A percentile compares a stretch with the other conserved stretches of the same genome.
These are phyloP conservation scores for Sinosuthora webbiana DNA, from an alignment of 2,113 vertebrate species.

Conservation along the genomic window DNA sequence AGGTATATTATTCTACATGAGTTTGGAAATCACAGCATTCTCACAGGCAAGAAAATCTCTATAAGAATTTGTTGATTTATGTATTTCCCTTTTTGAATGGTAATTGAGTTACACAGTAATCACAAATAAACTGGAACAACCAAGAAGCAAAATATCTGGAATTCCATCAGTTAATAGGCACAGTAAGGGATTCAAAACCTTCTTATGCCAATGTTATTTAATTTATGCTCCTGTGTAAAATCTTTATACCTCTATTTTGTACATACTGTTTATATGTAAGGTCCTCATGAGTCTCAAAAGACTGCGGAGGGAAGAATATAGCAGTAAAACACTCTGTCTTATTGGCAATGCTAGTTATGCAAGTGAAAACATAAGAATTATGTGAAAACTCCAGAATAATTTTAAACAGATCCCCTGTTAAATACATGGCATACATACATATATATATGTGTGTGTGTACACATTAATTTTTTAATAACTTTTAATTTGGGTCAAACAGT, in stretches of 20 bases:
- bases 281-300: neutral
- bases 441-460: neutral
- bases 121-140: neutral
- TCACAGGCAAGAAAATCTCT: neutral
- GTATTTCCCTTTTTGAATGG: neutral
- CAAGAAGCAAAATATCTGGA: neutral
- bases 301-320: fast-evolving
- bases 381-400: neutral
- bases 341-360: neutral
- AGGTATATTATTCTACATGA: neutral
- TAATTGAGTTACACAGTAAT: neutral
- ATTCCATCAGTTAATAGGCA: neutral
- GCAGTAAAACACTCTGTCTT: neutral
- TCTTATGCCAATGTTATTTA: neutral
- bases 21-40: neutral
- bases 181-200: neutral
- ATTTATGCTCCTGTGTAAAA: neutral
- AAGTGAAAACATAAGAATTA: neutral
- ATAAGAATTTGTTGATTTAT: neutral
- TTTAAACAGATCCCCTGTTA: neutral
- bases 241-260: neutral
- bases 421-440: neutral
- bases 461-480: neutral
- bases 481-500: neutral
- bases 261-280: neutral